A percentile compares a stretch with the other conserved stretches of the same genome.
phyloP scores from a whole-genome alignment of 2,113 vertebrate genomes.

The Tyrannus savana region DNA sequence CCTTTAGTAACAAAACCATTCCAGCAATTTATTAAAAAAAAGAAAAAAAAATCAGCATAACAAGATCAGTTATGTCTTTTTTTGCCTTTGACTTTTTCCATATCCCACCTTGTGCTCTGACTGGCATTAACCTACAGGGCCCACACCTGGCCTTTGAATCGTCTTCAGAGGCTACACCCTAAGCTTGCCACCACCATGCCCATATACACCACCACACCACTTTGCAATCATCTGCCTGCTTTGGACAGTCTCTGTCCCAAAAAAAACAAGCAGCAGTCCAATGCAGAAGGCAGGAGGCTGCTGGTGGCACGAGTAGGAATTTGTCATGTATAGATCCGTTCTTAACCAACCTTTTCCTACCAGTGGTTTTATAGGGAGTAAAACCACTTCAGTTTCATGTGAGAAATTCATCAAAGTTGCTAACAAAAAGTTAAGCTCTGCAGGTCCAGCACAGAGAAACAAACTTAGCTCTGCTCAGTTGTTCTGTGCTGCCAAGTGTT shows the following conservation, averaged over 20 bases:
- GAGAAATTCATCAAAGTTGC: not conserved
- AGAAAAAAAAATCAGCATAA: not conserved
- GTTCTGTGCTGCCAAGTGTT: not conserved
- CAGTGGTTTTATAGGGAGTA: not conserved
- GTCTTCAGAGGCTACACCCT: not conserved
- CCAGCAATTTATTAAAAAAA: not conserved
- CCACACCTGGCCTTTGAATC: not conserved
- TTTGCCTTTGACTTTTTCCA: not conserved
- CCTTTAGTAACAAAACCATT: not conserved
- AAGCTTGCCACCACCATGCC: not conserved
- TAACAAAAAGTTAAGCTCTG: not conserved
- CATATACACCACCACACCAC: not conserved
- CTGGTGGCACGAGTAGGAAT: not conserved
- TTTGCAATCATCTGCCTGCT: not conserved
- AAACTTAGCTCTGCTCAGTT: not conserved
- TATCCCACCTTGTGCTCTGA: not conserved
- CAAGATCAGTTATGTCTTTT: not conserved
- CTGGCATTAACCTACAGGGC: not conserved
- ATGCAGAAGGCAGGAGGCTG: not conserved
- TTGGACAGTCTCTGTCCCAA: not conserved
- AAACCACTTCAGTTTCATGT: not conserved
- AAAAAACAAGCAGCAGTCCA: not conserved
- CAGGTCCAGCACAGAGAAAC: not conserved
- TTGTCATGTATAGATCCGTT: accelerated
- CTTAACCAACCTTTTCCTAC: not conserved